A percentile compares a stretch with the other conserved stretches of the same genome.
Evolutionary conservation across 2,888 invertebrate genomes (phyloP).

Genomic region (Andrena dorsata): DNA sequence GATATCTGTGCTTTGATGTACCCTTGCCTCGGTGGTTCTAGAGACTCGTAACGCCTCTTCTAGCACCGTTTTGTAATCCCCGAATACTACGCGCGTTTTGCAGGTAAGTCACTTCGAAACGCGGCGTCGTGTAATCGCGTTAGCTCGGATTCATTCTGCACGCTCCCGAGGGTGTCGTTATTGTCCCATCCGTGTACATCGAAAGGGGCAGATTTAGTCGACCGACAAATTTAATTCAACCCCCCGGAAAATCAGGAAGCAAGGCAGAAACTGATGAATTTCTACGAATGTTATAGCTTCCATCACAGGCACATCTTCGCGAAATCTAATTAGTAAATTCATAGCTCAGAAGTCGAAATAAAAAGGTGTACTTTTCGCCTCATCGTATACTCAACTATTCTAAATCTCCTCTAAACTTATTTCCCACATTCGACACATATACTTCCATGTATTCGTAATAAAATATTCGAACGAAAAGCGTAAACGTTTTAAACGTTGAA

Average conservation of each 20-base stretch:
- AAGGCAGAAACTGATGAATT: too few species aligned
- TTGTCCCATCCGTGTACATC: slow-evolving; percentile 60
- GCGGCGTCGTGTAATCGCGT: slow-evolving; percentile 79
- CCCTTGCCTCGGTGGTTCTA: not conserved
- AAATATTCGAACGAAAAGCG: not conserved
- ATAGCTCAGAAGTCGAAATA: too few species aligned
- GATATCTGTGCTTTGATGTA: not conserved
- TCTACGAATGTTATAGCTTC: too few species aligned
- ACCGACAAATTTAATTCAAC: slow-evolving; percentile 30
- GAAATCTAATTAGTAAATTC: too few species aligned
- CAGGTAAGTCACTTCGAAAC: slow-evolving; percentile 77
- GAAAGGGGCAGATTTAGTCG: slow-evolving; percentile 42
- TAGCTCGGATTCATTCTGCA: slow-evolving; percentile 72
- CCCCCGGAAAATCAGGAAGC: too few species aligned
- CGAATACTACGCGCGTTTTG: slow-evolving; percentile 59
- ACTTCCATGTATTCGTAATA: too few species aligned
- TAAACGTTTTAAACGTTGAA: not conserved
- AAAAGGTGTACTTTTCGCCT: too few species aligned
- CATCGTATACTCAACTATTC: too few species aligned
- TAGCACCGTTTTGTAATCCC: not conserved
- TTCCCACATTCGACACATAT: too few species aligned
- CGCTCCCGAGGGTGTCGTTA: slow-evolving; percentile 81
- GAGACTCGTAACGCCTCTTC: not conserved
- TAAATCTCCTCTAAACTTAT: too few species aligned
- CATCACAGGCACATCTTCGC: too few species aligned